Percentiles rank a stretch among this genome's conserved stretches.
Conservation (phyloP, 2,888 invertebrate species). For the Geophilus truncorum region DNA sequence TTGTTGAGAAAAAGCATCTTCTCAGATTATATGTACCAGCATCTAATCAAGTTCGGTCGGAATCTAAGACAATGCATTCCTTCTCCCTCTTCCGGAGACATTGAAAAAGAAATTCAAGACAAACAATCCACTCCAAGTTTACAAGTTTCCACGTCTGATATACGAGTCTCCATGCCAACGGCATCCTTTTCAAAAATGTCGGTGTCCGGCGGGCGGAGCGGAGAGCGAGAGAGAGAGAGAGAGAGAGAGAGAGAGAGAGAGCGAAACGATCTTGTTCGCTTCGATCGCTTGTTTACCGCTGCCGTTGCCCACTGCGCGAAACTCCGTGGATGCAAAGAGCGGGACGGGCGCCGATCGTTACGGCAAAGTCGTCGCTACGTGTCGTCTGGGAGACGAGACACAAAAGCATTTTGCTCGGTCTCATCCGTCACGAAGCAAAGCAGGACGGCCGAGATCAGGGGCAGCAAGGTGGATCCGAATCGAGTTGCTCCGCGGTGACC, state of each 20-base stretch:
- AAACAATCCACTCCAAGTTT: neutral
- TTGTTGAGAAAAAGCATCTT: too few relatives aligned
- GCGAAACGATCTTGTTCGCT: neutral
- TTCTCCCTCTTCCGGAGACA: too few relatives aligned
- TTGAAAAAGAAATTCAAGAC: too few relatives aligned
- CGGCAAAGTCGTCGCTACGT: neutral
- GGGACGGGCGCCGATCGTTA: neutral
- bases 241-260: neutral
- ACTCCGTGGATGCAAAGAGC: neutral
- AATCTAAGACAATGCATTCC: too few relatives aligned
- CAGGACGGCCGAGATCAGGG: neutral
- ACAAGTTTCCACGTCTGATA: neutral
- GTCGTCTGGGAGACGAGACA: neutral
- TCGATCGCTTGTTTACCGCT: neutral
- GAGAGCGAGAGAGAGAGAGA: too few relatives aligned
- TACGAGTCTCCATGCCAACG: neutral
- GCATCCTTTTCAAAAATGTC: neutral
- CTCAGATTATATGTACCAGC: too few relatives aligned
- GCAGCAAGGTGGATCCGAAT: neutral
- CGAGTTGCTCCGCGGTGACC: neutral
- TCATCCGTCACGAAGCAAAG: neutral
- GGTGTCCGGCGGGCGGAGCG: neutral
- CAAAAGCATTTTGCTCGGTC: neutral
- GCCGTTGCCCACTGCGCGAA: neutral
- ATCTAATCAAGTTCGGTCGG: too few relatives aligned